Percentiles rank a stretch among this genome's conserved stretches.
These are phyloP conservation scores for Drosophila stalkeri DNA, from an alignment of 2,888 invertebrate species.

Conservation along the genomic window DNA sequence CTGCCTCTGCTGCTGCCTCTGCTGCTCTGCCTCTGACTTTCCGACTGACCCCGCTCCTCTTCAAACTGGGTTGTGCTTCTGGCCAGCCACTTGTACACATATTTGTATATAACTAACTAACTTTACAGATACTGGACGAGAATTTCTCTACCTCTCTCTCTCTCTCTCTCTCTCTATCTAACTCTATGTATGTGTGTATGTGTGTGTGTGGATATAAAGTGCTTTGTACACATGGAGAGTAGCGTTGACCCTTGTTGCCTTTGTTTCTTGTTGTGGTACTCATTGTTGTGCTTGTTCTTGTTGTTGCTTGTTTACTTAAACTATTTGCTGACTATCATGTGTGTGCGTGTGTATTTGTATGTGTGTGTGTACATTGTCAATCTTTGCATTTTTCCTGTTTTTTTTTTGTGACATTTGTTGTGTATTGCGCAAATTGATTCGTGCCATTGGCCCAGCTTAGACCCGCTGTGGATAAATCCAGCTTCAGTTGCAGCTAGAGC, in stretches of 20 bases:
- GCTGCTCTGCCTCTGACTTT: slow-evolving; percentile 4
- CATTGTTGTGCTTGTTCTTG: slow-evolving; percentile 23
- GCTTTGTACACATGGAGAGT: slow-evolving; percentile 62
- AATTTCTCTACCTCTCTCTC: not conserved
- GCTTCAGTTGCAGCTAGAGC: slow-evolving; percentile 2
- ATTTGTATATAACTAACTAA: slow-evolving; percentile 76
- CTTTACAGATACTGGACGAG: slow-evolving; percentile 26
- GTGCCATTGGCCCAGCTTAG: slow-evolving; percentile 31
- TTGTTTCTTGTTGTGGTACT: slow-evolving; percentile 36
- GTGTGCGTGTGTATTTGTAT: slow-evolving; percentile 11
- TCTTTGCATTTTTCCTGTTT: slow-evolving; percentile 29
- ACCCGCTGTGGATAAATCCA: not conserved
- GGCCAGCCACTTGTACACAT: slow-evolving; percentile 59
- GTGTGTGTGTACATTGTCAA: slow-evolving; percentile 17
- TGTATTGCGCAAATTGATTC: slow-evolving; percentile 55
- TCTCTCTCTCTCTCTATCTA: not conserved
- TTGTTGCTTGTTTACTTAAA: slow-evolving; percentile 62
- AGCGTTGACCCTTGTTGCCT: slow-evolving; percentile 52
- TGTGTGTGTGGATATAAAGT: slow-evolving; percentile 50
- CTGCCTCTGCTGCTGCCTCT: not conserved
- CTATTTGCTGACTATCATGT: slow-evolving; percentile 60
- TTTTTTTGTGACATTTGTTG: slow-evolving; percentile 40
- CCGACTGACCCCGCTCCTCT: slow-evolving; percentile 15
- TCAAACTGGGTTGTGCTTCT: slow-evolving; percentile 24
- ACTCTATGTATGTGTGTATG: slow-evolving; percentile 9